phyloP scores from a whole-genome alignment of 2,888 invertebrate genomes.

The Julus scanicus region DNA sequence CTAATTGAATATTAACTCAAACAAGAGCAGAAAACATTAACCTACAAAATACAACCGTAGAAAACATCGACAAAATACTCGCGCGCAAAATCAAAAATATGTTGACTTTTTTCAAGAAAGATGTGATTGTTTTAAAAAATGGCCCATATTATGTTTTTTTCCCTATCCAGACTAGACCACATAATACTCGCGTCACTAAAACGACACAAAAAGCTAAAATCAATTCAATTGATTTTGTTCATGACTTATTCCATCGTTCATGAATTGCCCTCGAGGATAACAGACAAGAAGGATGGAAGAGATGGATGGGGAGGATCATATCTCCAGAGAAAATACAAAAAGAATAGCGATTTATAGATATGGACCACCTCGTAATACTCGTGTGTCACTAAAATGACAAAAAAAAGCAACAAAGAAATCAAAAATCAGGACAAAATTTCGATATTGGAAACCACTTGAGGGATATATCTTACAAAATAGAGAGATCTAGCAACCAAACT shows the following conservation, averaged over 20 bases:
- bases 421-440: not conserved
- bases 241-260: not conserved
- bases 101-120: too few relatives aligned
- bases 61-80: too few relatives aligned
- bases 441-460: too few relatives aligned
- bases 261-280: not conserved
- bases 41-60: too few relatives aligned
- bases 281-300: not conserved
- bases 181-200: too few relatives aligned
- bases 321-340: not conserved
- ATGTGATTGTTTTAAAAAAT: too few relatives aligned
- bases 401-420: not conserved
- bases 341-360: not conserved
- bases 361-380: not conserved
- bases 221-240: not conserved
- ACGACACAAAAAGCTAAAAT: not conserved
- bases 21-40: not conserved
- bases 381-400: not conserved
- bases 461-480: too few relatives aligned
- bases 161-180: not conserved
- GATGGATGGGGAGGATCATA: not conserved
- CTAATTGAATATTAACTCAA: constrained; percentile 28
- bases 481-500: too few relatives aligned
- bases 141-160: too few relatives aligned
- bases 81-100: too few relatives aligned